A percentile compares a stretch with the other conserved stretches of the same genome.
These are phyloP conservation scores for Leptoteleia sp. DNA, from an alignment of 1,140 invertebrate species.

Conservation along the genomic window DNA sequence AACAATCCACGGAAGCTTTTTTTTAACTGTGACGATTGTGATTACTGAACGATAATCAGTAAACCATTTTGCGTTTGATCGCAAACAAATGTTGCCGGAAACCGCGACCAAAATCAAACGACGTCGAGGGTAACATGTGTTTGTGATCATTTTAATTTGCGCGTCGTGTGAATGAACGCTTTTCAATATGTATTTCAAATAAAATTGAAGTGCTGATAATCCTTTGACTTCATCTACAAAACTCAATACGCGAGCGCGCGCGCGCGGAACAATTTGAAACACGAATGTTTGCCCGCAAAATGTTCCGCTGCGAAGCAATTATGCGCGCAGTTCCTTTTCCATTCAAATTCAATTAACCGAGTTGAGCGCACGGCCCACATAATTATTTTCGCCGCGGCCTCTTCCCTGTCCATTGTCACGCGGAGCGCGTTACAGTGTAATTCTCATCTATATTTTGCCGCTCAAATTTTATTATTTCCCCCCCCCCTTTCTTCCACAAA, in stretches of 20 bases:
- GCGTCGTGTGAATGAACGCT: conserved; percentile 23
- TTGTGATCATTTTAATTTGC: conserved; percentile 49
- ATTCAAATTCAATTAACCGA: conserved; percentile 61
- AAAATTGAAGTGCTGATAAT: conserved; percentile 60
- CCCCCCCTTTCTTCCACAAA: too few species aligned
- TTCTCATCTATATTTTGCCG: too few species aligned
- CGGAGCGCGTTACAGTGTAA: conserved; percentile 43
- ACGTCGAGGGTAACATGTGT: conserved; percentile 5
- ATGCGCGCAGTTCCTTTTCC: conserved; percentile 55
- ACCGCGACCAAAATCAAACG: conserved; percentile 10
- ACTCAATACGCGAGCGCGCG: conserved; percentile 16
- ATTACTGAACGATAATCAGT: conserved; percentile 23
- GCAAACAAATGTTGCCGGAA: conserved; percentile 34
- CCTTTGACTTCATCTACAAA: conserved; percentile 56
- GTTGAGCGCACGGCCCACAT: conserved; percentile 33
- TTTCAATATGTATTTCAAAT: conserved; percentile 50
- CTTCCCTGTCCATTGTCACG: conserved; percentile 52
- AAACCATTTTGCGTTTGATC: conserved; percentile 20
- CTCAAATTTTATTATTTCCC: too few species aligned
- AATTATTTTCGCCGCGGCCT: conserved; percentile 50
- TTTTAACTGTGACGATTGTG: conserved; percentile 1
- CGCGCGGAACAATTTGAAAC: conserved; percentile 45
- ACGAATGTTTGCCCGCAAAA: conserved; percentile 50
- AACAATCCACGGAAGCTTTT: too few species aligned
- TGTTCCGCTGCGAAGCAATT: conserved; percentile 55